Percentiles rank a stretch among this genome's conserved stretches.
Evolutionary conservation across 1,140 invertebrate genomes (phyloP).

Genomic region (Lepidotrigona ventralis): DNA sequence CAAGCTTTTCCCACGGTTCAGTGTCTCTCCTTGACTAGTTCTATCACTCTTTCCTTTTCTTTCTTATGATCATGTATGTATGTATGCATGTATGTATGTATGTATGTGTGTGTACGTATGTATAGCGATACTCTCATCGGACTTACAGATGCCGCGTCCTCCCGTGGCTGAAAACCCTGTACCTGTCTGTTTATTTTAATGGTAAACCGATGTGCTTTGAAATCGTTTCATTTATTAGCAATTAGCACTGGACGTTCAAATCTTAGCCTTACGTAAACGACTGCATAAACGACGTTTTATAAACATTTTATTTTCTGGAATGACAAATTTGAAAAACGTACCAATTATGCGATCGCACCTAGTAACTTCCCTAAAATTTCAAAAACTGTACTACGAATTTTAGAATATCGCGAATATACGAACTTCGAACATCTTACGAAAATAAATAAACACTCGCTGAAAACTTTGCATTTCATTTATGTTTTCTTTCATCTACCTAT

Average conservation of each 20-base stretch:
- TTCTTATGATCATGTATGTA: background rate
- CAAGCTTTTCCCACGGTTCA: constrained; percentile 43
- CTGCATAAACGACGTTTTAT: background rate
- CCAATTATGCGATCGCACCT: background rate
- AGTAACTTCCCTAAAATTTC: too few relatives aligned
- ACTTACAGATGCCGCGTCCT: constrained; percentile 12
- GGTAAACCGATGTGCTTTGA: background rate
- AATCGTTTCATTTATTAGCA: too few relatives aligned
- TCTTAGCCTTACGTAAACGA: background rate
- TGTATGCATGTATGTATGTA: background rate
- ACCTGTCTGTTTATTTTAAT: constrained; percentile 1
- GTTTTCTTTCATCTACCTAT: background rate
- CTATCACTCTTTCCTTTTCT: constrained; percentile 48
- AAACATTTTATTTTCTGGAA: background rate
- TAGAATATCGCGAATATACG: too few relatives aligned
- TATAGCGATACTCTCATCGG: constrained; percentile 3
- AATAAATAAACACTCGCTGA: too few relatives aligned
- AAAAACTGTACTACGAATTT: too few relatives aligned
- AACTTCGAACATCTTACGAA: too few relatives aligned
- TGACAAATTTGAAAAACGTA: background rate
- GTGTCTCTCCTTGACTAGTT: constrained; percentile 31
- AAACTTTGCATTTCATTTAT: too few relatives aligned
- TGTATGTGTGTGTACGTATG: background rate
- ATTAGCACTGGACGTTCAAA: background rate
- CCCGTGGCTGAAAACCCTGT: background rate